Percentiles rank a stretch among this genome's conserved stretches.
Conservation (phyloP, 1,140 invertebrate species). For the Littorina saxatilis region DNA sequence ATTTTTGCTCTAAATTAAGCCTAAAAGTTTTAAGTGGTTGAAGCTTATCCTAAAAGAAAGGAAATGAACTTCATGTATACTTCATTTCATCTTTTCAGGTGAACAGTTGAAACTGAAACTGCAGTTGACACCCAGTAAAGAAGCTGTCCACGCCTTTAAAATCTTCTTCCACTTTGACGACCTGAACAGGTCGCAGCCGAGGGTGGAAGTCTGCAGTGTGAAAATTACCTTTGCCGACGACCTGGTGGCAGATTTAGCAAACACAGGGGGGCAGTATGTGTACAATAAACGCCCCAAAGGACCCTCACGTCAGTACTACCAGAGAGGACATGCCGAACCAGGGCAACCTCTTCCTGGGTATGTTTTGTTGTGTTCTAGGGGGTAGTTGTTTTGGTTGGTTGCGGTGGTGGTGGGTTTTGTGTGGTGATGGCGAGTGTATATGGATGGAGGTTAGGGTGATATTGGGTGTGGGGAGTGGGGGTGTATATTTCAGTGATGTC, state of each 20-base stretch:
- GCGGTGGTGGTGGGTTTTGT: neutral
- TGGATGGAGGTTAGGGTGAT: neutral
- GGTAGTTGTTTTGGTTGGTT: neutral
- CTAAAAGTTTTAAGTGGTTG: no score
- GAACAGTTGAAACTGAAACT: neutral
- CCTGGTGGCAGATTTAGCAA: neutral
- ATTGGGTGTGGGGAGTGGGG: neutral
- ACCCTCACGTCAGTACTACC: no score
- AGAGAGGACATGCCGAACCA: neutral
- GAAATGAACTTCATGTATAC: no score
- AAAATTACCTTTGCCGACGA: neutral
- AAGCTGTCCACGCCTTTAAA: neutral
- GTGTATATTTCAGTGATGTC: neutral
- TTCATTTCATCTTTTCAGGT: neutral
- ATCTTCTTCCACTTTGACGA: slow-evolving; percentile 3
- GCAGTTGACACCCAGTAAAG: neutral
- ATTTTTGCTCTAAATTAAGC: no score
- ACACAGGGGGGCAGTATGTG: neutral
- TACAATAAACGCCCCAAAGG: no score
- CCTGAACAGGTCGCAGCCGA: neutral
- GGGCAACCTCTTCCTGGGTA: neutral
- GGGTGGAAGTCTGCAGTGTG: neutral
- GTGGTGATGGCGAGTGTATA: neutral
- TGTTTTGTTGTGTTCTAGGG: neutral
- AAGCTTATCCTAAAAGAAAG: no score